A percentile compares a stretch with the other conserved stretches of the same genome.
Evolutionary conservation across 2,888 invertebrate genomes (phyloP).

Genomic region (Pecten maximus): DNA sequence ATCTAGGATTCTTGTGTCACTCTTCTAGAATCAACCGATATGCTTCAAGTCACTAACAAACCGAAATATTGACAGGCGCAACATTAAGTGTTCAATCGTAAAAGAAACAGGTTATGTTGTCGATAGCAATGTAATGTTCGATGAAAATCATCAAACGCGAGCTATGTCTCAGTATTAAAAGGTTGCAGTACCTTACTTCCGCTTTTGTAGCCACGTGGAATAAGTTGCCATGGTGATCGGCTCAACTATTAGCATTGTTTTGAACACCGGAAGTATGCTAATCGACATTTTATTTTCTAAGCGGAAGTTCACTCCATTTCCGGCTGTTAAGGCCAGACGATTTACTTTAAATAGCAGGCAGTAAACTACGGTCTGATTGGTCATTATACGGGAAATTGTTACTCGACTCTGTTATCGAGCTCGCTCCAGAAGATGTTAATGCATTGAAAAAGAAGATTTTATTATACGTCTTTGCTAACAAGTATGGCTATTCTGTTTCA

Average conservation of each 20-base stretch:
- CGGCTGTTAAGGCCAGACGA: conserved; percentile 2
- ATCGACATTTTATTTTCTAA: conserved; percentile 46
- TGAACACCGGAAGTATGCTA: conserved; percentile 45
- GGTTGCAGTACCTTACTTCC: conserved; percentile 41
- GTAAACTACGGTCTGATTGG: conserved; percentile 1
- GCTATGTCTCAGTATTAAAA: neutral
- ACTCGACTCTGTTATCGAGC: neutral
- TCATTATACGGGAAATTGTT: conserved; percentile 27
- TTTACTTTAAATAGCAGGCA: neutral
- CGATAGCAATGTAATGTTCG: neutral
- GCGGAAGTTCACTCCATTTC: conserved; percentile 43
- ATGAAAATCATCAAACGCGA: neutral
- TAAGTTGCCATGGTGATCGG: conserved; percentile 62
- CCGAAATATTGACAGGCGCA: neutral
- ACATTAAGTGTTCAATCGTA: neutral
- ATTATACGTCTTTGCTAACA: conserved; percentile 7
- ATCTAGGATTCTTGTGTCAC: neutral
- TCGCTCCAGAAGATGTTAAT: neutral
- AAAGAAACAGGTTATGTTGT: neutral
- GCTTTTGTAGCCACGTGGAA: conserved; percentile 49
- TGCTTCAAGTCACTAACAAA: neutral
- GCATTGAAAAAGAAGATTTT: neutral
- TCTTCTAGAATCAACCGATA: neutral
- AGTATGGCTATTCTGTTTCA: neutral
- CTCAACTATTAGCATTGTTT: conserved; percentile 47